Evolutionary conservation across 2,797 vertebrate genomes (phyloP).

Genomic region (Poeciliopsis gracilis): DNA sequence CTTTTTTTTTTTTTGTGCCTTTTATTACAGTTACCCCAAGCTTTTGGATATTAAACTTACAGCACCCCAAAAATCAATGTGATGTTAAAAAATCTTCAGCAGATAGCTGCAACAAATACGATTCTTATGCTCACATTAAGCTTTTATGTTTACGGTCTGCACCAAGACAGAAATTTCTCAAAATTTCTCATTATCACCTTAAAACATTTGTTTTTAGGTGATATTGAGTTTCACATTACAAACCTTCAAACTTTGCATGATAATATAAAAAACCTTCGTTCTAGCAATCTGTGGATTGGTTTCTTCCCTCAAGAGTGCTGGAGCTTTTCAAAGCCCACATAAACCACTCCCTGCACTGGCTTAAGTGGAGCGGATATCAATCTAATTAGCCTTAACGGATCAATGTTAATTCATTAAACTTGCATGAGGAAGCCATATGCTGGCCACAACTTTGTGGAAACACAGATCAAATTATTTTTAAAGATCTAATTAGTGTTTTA

Average conservation of each 20-base stretch:
- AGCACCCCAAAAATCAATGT: not conserved
- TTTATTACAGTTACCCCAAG: not conserved
- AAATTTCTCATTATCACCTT: no score
- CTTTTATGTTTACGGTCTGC: not conserved
- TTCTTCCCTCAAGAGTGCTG: conserved; percentile 27
- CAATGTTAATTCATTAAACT: conserved; percentile 70
- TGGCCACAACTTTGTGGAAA: conserved; percentile 37
- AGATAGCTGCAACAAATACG: not conserved
- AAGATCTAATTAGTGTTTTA: conserved; percentile 40
- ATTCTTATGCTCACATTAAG: not conserved
- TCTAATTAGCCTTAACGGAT: conserved; percentile 65
- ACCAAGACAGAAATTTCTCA: not conserved
- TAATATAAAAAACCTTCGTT: conserved; percentile 28
- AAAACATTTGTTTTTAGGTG: not conserved
- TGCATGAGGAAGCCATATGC: conserved; percentile 50
- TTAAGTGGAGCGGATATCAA: conserved; percentile 53
- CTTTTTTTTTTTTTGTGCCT: not conserved
- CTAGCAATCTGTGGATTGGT: conserved; percentile 20
- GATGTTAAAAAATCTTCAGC: not conserved
- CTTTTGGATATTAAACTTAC: not conserved
- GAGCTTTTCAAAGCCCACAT: conserved; percentile 40
- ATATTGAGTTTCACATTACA: not conserved
- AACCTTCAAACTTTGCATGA: conserved; percentile 16
- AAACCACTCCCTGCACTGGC: conserved; percentile 51
- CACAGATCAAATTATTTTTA: conserved; percentile 15